Evolutionary conservation across 2,113 vertebrate species (phyloP).

Genomic region (Hyperopisus bebe): DNA sequence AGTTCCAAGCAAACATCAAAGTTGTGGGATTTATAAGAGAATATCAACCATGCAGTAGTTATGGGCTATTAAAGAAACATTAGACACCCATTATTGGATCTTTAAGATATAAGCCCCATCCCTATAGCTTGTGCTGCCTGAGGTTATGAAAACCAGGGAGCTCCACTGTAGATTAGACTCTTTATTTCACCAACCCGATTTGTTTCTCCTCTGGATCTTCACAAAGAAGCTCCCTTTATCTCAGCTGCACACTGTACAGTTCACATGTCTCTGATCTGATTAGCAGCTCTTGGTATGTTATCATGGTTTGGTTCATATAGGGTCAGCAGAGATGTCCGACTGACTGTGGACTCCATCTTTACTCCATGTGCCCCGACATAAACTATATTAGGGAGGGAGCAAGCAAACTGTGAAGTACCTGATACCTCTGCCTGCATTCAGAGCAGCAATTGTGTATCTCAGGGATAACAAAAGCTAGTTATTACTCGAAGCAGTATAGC

Average conservation of each 20-base stretch:
- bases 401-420: slow-evolving; percentile 31
- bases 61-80: neutral
- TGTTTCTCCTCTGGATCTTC: neutral
- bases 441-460: neutral
- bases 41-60: neutral
- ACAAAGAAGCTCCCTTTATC: neutral
- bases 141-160: neutral
- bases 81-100: neutral
- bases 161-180: neutral
- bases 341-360: neutral
- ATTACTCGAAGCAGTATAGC: neutral
- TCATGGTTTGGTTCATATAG: neutral
- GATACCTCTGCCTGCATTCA: neutral
- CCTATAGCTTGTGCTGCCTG: neutral
- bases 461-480: neutral
- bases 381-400: slow-evolving; percentile 5
- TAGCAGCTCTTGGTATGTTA: neutral
- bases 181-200: neutral
- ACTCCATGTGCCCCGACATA: neutral
- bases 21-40: neutral
- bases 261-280: neutral
- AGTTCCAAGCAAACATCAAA: neutral
- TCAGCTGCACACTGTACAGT: neutral
- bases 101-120: neutral
- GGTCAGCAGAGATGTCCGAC: neutral